Base-by-base conservation (phyloP, 1,140 invertebrate species). In the Triops longicaudatus region DNA sequence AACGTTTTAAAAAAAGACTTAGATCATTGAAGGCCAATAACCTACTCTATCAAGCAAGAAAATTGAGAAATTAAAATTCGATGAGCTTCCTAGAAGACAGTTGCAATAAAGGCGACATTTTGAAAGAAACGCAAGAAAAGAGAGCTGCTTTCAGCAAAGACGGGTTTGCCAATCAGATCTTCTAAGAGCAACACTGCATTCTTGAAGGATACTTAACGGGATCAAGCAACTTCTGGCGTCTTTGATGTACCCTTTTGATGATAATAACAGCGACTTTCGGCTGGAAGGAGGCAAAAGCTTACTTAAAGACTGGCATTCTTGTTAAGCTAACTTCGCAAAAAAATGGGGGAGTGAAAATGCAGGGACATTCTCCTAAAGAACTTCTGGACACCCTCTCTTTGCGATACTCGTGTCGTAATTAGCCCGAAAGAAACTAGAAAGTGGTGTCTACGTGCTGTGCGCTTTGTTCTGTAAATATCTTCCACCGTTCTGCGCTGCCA, bases 391-490 rank as follows among this genome's bases (percentile, higher is more conserved):
- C 50, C 50, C 50, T 63, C 44, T 63, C 22, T 63, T 22, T 63
- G 10, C 50, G 6, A 63, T 22, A n/a, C 22, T 22, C 22, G n/a
- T 14, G 14, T 63, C 50, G 14, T 22, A 63, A 63, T 63, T 63
- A 63, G 50, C 50, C 50, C 17, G 6, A 22, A 63, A 63, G 50
- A 63, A 22, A 63, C 10, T 22, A 63, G 50, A 63, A 63, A 14
- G 50, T 63, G 17, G 50, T 0, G 14, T n/a, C 50, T 63, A 63
- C 50, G 50, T 63, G 50, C 10, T 2, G 50, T 63, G 31, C 9
- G 50, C 50, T 63, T 63, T 63, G 50, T 63, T 63, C 50, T 63
- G 50, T 14, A 22, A 63, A 63, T 63, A 63, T 63, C 50, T 63
- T 22, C 22, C 22, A 22, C 14, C 14, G 22, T 63, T 63, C 22